phyloP scores from a whole-genome alignment of 2,888 invertebrate species.

The Liposcelis brunnea region DNA sequence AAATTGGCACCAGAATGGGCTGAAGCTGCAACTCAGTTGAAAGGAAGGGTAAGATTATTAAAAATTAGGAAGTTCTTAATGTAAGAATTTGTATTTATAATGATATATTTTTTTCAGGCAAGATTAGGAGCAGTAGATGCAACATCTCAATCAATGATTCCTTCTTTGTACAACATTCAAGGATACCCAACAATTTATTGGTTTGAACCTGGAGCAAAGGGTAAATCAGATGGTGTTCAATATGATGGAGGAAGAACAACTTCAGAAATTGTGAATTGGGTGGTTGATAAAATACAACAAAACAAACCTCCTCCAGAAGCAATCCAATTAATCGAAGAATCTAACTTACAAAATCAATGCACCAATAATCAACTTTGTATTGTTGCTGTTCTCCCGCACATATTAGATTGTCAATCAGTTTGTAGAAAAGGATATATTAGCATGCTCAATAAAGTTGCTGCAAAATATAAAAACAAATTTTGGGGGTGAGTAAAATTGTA shows the following conservation, averaged over 20 bases:
- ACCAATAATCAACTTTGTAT: slow-evolving; percentile 80
- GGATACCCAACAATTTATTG: slow-evolving; percentile 96
- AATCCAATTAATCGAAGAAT: slow-evolving; percentile 42
- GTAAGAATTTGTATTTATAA: neutral
- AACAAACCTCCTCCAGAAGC: slow-evolving; percentile 84
- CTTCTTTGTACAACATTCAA: slow-evolving; percentile 67
- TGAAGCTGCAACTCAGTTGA: slow-evolving; percentile 81
- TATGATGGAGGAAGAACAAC: slow-evolving; percentile 88
- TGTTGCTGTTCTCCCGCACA: slow-evolving; percentile 81
- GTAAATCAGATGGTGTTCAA: slow-evolving; percentile 51
- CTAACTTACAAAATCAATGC: slow-evolving; percentile 55
- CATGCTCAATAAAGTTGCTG: slow-evolving; percentile 54
- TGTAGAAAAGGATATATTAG: slow-evolving; percentile 78
- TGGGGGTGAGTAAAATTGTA: slow-evolving; percentile 61
- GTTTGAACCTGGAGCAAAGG: slow-evolving; percentile 58
- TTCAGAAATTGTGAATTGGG: slow-evolving; percentile 80
- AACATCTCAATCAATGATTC: slow-evolving; percentile 70
- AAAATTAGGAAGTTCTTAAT: neutral
- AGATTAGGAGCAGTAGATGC: slow-evolving; percentile 85
- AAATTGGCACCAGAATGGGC: slow-evolving; percentile 94
- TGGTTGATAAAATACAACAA: slow-evolving; percentile 66
- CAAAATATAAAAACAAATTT: slow-evolving; percentile 82
- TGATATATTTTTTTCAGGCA: neutral
- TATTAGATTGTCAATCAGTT: slow-evolving; percentile 85
- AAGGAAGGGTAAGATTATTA: slow-evolving; percentile 59